A percentile compares a stretch with the other conserved stretches of the same genome.
Evolutionary conservation across 2,113 vertebrate species (phyloP).

Genomic region (Pachycephala philippinensis): DNA sequence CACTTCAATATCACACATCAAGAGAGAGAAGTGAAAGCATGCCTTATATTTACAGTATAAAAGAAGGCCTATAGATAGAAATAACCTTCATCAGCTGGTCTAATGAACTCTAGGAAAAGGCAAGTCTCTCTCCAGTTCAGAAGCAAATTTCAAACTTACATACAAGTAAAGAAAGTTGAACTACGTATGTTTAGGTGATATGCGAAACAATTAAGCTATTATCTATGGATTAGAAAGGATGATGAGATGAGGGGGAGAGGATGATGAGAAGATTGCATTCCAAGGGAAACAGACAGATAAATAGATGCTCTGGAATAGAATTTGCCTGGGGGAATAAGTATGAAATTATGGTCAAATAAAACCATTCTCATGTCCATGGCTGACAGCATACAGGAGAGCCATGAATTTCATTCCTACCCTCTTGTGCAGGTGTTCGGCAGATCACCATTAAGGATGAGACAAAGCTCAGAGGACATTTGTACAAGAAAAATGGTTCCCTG

Average conservation of each 20-base stretch:
- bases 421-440: not conserved
- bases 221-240: not conserved
- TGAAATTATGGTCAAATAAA: not conserved
- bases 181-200: not conserved
- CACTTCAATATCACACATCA: not conserved
- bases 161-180: not conserved
- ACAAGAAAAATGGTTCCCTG: not conserved
- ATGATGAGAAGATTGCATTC: not conserved
- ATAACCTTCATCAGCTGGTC: not conserved
- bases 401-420: not conserved
- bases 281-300: not conserved
- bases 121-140: not conserved
- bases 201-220: not conserved
- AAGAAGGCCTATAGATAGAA: not conserved
- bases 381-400: not conserved
- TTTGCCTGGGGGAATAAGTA: not conserved
- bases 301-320: not conserved
- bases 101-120: not conserved
- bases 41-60: not conserved
- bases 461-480: not conserved
- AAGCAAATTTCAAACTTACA: not conserved
- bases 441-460: not conserved
- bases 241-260: fast-evolving
- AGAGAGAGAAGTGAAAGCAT: not conserved
- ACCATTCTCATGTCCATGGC: not conserved